A percentile compares a stretch with the other conserved stretches of the same genome.
Evolutionary conservation across 2,888 invertebrate genomes (phyloP).

Genomic region (Caenorhabditis sp.): DNA sequence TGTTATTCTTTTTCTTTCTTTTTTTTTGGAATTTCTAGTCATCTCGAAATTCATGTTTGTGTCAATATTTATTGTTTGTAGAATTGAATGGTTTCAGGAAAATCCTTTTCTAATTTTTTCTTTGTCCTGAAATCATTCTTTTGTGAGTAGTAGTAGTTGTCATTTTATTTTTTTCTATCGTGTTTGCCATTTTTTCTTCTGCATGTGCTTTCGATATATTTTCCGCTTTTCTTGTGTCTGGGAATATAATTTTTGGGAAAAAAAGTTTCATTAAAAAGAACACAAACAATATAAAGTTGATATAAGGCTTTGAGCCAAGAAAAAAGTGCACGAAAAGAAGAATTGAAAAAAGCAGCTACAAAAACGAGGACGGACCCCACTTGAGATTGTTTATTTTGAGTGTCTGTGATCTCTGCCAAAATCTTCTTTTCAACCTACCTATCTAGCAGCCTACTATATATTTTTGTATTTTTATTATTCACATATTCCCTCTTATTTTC

Average conservation of each 20-base stretch:
- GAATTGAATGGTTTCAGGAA: too few species aligned
- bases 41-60: not conserved
- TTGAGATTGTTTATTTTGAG: conserved; percentile 2
- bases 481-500: not conserved
- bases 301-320: not conserved
- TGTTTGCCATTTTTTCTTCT: conserved; percentile 12
- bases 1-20: conserved; percentile 4
- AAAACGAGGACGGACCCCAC: not conserved
- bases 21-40: not conserved
- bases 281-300: not conserved
- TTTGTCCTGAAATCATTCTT: too few species aligned
- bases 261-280: too few species aligned
- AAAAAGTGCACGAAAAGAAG: not conserved
- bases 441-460: not conserved
- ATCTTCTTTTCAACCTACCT: not conserved
- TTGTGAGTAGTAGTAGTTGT: not conserved
- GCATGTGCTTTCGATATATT: not conserved
- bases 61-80: not conserved
- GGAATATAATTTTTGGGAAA: not conserved
- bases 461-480: too few species aligned
- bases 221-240: conserved; percentile 3
- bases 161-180: not conserved
- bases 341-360: too few species aligned
- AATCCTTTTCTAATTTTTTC: too few species aligned
- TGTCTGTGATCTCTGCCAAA: not conserved